These are phyloP conservation scores for Epsilonema sp. DNA, from an alignment of 2,888 invertebrate genomes.

Conservation along the genomic window DNA sequence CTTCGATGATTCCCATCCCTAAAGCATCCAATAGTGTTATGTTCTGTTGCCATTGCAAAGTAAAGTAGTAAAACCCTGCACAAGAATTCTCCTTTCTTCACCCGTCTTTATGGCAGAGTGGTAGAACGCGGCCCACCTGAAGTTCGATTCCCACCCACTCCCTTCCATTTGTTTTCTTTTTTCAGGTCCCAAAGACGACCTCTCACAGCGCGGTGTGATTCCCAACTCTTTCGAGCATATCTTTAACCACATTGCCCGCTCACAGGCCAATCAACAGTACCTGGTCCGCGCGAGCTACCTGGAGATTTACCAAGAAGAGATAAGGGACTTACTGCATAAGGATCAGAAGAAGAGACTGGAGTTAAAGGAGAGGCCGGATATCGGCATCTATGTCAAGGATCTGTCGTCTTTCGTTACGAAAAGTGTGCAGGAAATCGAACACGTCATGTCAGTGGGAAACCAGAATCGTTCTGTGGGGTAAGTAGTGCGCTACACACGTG, in stretches of 20 bases:
- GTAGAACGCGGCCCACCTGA: too few relatives aligned
- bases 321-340: slow-evolving; percentile 46
- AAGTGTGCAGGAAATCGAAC: slow-evolving; percentile 73
- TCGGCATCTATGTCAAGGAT: slow-evolving; percentile 72
- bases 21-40: too few relatives aligned
- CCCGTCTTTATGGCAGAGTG: too few relatives aligned
- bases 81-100: too few relatives aligned
- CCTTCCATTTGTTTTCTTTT: too few relatives aligned
- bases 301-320: slow-evolving; percentile 60
- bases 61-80: too few relatives aligned
- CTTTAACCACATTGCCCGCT: slow-evolving; percentile 75
- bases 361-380: slow-evolving; percentile 51
- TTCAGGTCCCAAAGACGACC: slow-evolving; percentile 43
- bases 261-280: slow-evolving; percentile 70
- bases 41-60: too few relatives aligned
- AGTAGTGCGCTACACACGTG: too few relatives aligned
- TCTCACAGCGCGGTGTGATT: slow-evolving; percentile 63
- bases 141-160: too few relatives aligned
- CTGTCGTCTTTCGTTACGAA: slow-evolving; percentile 77
- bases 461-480: slow-evolving; percentile 71
- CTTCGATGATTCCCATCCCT: too few relatives aligned
- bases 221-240: slow-evolving; percentile 93
- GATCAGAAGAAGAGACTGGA: slow-evolving; percentile 47
- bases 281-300: slow-evolving; percentile 86
- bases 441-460: slow-evolving; percentile 79